phyloP scores from a whole-genome alignment of 2,797 vertebrate genomes.

The Todus mexicanus region DNA sequence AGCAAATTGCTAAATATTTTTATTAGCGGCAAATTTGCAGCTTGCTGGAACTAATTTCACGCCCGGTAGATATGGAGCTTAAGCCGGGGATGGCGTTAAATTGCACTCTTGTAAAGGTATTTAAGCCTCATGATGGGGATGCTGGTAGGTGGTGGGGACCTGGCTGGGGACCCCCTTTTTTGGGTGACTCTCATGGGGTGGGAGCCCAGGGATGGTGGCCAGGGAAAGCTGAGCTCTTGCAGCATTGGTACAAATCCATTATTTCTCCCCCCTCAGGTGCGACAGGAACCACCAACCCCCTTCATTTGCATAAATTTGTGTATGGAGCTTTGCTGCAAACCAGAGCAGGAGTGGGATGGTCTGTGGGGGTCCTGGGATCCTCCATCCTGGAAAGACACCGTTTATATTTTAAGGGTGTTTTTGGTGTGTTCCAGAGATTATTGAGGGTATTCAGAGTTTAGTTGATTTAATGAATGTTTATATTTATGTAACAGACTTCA shows the following conservation, averaged over 20 bases:
- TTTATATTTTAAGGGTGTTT: not conserved
- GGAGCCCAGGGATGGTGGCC: not conserved
- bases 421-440: not conserved
- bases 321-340: not conserved
- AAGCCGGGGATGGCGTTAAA: conserved; percentile 81
- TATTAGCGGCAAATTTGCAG: conserved; percentile 82
- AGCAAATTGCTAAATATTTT: conserved; percentile 82
- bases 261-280: rapidly evolving
- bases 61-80: conserved; percentile 78
- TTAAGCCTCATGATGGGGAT: not conserved
- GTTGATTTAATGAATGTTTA: not conserved
- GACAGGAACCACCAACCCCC: not conserved
- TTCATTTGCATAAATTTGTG: not conserved
- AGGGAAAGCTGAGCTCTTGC: not conserved
- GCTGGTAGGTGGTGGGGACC: conserved; percentile 27
- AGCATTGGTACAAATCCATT: rapidly evolving
- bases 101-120: conserved; percentile 70
- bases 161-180: not conserved
- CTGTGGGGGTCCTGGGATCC: rapidly evolving
- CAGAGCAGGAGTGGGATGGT: rapidly evolving
- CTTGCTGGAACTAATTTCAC: conserved; percentile 86
- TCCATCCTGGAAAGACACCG: not conserved
- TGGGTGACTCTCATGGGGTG: not conserved
- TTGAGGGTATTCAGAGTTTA: not conserved
- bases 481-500: too few relatives aligned